phyloP scores from a whole-genome alignment of 2,113 vertebrate genomes.

The Ceuthmochares aereus region DNA sequence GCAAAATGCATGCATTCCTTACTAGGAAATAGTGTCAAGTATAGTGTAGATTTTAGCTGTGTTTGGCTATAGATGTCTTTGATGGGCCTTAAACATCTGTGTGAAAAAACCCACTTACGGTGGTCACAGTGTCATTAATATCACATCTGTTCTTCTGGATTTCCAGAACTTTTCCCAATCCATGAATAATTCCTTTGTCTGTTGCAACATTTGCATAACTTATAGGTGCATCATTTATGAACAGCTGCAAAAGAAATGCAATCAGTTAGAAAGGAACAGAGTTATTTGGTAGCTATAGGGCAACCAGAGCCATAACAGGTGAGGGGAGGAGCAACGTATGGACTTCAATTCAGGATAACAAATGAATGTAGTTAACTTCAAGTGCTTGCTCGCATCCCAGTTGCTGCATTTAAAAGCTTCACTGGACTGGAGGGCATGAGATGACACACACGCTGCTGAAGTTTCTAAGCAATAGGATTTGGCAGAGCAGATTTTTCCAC shows the following conservation, averaged over 20 bases:
- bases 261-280: background rate
- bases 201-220: constrained; percentile 83
- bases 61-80: background rate
- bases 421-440: background rate
- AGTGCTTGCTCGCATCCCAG: background rate
- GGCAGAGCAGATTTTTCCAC: background rate
- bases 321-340: background rate
- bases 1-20: background rate
- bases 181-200: constrained; percentile 90
- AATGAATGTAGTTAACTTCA: background rate
- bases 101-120: constrained; percentile 58
- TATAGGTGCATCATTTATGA: constrained; percentile 85
- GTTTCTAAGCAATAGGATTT: background rate
- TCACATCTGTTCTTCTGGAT: constrained; percentile 92
- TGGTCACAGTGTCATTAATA: background rate
- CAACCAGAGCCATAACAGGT: background rate
- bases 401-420: background rate
- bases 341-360: background rate
- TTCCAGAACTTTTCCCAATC: constrained; percentile 84
- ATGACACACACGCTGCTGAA: background rate
- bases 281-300: background rate
- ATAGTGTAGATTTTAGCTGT: background rate
- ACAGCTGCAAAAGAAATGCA: constrained; percentile 77
- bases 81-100: background rate
- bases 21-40: rapidly evolving